Percentiles rank a stretch among this genome's conserved stretches.
phyloP scores from a whole-genome alignment of 2,888 invertebrate species.

The Coronaproctus castanopsis region DNA sequence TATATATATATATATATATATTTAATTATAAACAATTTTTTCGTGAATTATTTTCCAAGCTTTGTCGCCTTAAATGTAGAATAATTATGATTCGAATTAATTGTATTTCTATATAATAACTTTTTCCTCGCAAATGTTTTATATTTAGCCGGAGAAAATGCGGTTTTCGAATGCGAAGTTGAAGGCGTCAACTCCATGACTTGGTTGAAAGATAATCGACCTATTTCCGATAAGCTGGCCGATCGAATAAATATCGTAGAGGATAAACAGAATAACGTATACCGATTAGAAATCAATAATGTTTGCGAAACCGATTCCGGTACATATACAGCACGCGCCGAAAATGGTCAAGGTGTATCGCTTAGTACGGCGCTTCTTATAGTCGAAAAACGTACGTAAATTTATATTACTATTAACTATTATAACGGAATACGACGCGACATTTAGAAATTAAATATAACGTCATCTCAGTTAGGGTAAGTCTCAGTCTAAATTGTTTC shows the following conservation, averaged over 20 bases:
- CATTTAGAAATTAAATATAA: too few species aligned
- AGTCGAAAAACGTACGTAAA: slow-evolving; percentile 59
- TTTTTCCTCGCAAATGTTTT: too few species aligned
- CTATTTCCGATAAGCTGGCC: slow-evolving; percentile 43
- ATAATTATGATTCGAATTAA: too few species aligned
- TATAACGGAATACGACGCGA: too few species aligned
- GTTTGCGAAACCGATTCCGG: slow-evolving; percentile 60
- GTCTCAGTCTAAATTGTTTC: too few species aligned
- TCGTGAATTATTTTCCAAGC: too few species aligned
- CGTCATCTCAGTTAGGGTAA: too few species aligned
- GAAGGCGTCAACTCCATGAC: slow-evolving; percentile 40
- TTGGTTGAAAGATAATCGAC: slow-evolving; percentile 77
- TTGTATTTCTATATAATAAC: too few species aligned
- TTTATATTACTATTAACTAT: not conserved
- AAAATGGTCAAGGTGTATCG: slow-evolving; percentile 49
- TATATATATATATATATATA: too few species aligned
- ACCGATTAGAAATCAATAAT: slow-evolving; percentile 53
- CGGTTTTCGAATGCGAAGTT: slow-evolving; percentile 57
- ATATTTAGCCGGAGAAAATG: slow-evolving; percentile 55
- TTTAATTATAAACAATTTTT: too few species aligned
- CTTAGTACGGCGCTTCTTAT: slow-evolving; percentile 72
- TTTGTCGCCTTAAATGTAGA: too few species aligned
- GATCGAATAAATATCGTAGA: slow-evolving; percentile 35
- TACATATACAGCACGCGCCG: slow-evolving; percentile 72
- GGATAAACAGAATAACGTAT: slow-evolving; percentile 35